These are phyloP conservation scores for Hypercompe scribonia DNA, from an alignment of 2,888 invertebrate genomes.

Conservation along the genomic window DNA sequence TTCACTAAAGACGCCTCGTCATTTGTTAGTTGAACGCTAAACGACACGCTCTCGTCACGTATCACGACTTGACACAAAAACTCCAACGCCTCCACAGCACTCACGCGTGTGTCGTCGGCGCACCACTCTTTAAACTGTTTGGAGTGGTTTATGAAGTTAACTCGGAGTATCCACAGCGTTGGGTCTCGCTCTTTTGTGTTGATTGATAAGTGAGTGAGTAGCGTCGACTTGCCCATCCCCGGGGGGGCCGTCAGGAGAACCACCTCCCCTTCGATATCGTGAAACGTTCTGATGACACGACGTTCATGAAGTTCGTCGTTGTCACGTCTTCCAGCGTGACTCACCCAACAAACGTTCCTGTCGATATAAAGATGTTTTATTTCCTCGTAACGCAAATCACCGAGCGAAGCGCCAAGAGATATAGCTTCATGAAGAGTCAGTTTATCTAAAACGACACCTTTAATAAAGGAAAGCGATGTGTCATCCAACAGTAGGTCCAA, in stretches of 20 bases:
- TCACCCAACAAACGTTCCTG: neutral
- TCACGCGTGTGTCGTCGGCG: neutral
- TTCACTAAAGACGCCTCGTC: neutral
- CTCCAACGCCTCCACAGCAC: neutral
- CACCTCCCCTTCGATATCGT: neutral
- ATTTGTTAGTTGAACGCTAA: neutral
- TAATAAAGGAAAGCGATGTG: neutral
- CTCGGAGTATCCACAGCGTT: too few relatives aligned
- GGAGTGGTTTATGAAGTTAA: too few relatives aligned
- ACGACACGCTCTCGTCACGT: neutral
- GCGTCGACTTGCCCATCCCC: conserved; percentile 33
- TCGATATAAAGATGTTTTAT: neutral
- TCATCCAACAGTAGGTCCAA: neutral
- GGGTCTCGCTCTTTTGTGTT: too few relatives aligned
- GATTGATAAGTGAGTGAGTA: too few relatives aligned
- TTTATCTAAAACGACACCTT: neutral
- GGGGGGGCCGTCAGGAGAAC: conserved; percentile 10
- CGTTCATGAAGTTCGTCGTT: neutral
- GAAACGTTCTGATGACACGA: neutral
- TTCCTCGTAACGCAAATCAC: too few relatives aligned
- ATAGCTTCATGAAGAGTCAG: neutral
- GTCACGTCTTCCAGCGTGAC: neutral
- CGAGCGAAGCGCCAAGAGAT: too few relatives aligned
- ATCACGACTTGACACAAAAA: neutral
- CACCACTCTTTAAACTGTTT: too few relatives aligned